Conservation (phyloP, 1,140 invertebrate species). For the Geopemphigus sp. region DNA sequence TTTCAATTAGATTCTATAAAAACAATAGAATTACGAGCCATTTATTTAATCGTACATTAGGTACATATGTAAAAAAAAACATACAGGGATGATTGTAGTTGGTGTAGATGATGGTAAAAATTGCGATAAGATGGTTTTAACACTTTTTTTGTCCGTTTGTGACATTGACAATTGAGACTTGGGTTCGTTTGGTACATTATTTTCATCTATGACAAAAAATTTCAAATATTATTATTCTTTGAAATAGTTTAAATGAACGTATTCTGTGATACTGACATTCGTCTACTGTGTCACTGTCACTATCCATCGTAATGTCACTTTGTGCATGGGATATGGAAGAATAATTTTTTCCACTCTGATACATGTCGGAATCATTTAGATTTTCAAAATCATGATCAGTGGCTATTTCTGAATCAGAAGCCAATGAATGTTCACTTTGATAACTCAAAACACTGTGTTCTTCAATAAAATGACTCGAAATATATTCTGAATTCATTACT, state of each 20-base stretch:
- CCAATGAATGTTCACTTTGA: slow-evolving; percentile 26
- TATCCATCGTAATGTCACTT: slow-evolving; percentile 47
- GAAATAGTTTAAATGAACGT: background rate
- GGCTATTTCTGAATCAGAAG: slow-evolving; percentile 37
- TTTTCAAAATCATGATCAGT: slow-evolving; percentile 40
- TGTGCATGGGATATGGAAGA: slow-evolving; percentile 1
- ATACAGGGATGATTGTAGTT: slow-evolving; percentile 19
- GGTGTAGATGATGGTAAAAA: slow-evolving; percentile 58
- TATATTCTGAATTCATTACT: slow-evolving; percentile 44
- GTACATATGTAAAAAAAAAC: background rate
- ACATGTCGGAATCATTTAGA: slow-evolving; percentile 8
- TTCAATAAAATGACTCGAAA: slow-evolving; percentile 22
- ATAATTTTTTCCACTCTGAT: slow-evolving; percentile 5
- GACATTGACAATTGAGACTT: slow-evolving; percentile 44
- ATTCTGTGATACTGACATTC: slow-evolving; percentile 1
- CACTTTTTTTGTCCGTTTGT: slow-evolving; percentile 62
- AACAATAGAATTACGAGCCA: slow-evolving; percentile 1
- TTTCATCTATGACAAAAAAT: slow-evolving; percentile 23
- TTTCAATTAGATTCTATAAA: slow-evolving; percentile 61
- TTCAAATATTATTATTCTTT: no score
- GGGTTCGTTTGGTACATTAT: slow-evolving; percentile 20
- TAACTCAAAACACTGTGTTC: slow-evolving; percentile 20
- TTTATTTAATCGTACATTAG: background rate
- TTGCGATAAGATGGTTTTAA: slow-evolving; percentile 70
- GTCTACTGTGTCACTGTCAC: slow-evolving; percentile 45